These are phyloP conservation scores for Bombus fervidus DNA, from an alignment of 1,140 invertebrate genomes.

Conservation along the genomic window DNA sequence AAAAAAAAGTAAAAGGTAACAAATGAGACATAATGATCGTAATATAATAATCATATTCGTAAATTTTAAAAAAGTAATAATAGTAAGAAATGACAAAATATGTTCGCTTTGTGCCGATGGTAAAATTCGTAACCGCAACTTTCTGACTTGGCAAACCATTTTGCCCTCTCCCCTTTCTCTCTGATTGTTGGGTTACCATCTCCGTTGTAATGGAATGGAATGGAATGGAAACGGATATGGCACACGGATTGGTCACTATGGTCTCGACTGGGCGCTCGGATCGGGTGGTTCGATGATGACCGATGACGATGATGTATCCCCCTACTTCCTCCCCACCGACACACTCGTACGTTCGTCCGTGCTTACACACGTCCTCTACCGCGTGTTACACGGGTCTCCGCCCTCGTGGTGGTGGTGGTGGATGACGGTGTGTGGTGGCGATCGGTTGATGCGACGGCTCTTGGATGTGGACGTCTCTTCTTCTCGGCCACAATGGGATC, in stretches of 20 bases:
- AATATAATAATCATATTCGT: constrained; percentile 14
- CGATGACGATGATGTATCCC: constrained; percentile 63
- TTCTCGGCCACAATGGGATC: constrained; percentile 1
- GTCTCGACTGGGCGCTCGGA: constrained; percentile 69
- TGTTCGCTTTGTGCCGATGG: constrained; percentile 78
- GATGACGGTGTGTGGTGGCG: constrained; percentile 61
- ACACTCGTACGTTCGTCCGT: constrained; percentile 71
- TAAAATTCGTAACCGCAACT: constrained; percentile 83
- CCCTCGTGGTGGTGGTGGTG: constrained; percentile 61
- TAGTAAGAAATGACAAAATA: constrained; percentile 68
- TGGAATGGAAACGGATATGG: constrained; percentile 78
- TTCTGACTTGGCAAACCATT: constrained; percentile 91
- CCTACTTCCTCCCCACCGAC: constrained; percentile 64
- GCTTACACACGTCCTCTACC: constrained; percentile 70
- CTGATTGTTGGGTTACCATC: constrained; percentile 90
- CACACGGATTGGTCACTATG: constrained; percentile 77
- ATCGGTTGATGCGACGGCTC: constrained; percentile 56
- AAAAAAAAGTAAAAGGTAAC: constrained; percentile 24
- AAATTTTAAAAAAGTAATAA: constrained; percentile 56
- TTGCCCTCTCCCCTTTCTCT: constrained; percentile 88
- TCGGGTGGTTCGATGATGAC: constrained; percentile 68
- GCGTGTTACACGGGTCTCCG: constrained; percentile 70
- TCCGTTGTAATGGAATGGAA: constrained; percentile 81
- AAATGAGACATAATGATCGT: constrained; percentile 10
- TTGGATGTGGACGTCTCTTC: constrained; percentile 46